A percentile compares a stretch with the other conserved stretches of the same genome.
phyloP scores from a whole-genome alignment of 2,888 invertebrate genomes.

The Drosophila neutralis region DNA sequence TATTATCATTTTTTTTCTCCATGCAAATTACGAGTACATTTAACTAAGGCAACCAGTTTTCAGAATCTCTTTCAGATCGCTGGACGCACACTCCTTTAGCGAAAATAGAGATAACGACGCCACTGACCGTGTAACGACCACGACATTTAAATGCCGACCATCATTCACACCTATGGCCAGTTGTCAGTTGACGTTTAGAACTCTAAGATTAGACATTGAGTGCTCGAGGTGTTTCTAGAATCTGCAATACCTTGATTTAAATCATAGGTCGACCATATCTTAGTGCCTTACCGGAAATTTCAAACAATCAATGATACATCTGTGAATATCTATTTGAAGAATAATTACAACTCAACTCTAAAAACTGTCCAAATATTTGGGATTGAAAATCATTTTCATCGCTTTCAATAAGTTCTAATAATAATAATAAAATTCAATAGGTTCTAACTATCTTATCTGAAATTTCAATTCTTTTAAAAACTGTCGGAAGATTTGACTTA shows the following conservation, averaged over 20 bases:
- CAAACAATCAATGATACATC: not conserved
- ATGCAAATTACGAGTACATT: slow-evolving; percentile 74
- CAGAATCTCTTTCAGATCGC: slow-evolving; percentile 44
- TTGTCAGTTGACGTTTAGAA: slow-evolving; percentile 17
- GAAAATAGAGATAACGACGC: slow-evolving; percentile 39
- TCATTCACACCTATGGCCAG: slow-evolving; percentile 70
- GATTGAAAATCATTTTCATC: no score
- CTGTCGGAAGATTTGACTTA: not conserved
- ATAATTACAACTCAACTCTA: not conserved
- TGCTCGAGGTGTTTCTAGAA: not conserved
- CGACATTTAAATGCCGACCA: slow-evolving; percentile 45
- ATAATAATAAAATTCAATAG: no score
- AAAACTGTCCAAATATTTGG: not conserved
- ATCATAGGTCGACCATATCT: not conserved
- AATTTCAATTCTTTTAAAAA: not conserved
- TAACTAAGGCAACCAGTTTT: slow-evolving; percentile 66
- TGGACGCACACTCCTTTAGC: slow-evolving; percentile 46
- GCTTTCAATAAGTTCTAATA: not conserved
- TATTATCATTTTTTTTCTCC: slow-evolving; percentile 3
- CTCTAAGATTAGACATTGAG: slow-evolving; percentile 2
- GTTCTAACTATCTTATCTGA: not conserved
- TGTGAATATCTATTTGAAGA: not conserved
- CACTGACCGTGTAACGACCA: slow-evolving; percentile 41
- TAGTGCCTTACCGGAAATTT: no score
- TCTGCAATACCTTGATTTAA: not conserved